Conservation (phyloP, 2,797 vertebrate genomes). For the Rhinichthys osculus region DNA sequence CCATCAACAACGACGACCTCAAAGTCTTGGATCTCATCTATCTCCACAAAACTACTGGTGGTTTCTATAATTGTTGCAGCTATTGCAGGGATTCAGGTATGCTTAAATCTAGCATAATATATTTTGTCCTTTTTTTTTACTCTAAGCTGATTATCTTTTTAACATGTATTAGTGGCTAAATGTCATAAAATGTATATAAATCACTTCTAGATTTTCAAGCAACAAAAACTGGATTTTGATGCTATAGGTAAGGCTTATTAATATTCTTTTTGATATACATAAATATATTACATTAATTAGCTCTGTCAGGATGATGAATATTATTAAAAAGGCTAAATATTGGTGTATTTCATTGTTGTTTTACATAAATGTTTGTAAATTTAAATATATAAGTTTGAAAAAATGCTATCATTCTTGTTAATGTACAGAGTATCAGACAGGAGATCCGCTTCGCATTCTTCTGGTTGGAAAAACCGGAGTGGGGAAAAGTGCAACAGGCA, state of each 20-base stretch:
- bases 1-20: not conserved
- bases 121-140: not conserved
- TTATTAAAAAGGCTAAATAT: not conserved
- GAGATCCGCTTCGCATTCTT: conserved; percentile 29
- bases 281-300: not conserved
- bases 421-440: not conserved
- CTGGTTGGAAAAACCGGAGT: conserved; percentile 54
- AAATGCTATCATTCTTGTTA: not conserved
- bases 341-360: not conserved
- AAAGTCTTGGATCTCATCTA: not conserved
- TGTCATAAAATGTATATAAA: not conserved
- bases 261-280: not conserved
- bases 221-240: not conserved
- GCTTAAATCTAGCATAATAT: not conserved
- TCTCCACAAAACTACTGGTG: not conserved
- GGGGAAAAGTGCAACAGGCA: conserved; percentile 54
- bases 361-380: not conserved
- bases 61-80: not conserved
- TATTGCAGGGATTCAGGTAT: not conserved
- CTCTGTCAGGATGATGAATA: not conserved
- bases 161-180: not conserved
- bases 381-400: not conserved
- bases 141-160: not conserved
- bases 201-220: not conserved
- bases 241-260: not conserved